phyloP scores from a whole-genome alignment of 2,797 vertebrate genomes.

The Knipowitschia caucasica region DNA sequence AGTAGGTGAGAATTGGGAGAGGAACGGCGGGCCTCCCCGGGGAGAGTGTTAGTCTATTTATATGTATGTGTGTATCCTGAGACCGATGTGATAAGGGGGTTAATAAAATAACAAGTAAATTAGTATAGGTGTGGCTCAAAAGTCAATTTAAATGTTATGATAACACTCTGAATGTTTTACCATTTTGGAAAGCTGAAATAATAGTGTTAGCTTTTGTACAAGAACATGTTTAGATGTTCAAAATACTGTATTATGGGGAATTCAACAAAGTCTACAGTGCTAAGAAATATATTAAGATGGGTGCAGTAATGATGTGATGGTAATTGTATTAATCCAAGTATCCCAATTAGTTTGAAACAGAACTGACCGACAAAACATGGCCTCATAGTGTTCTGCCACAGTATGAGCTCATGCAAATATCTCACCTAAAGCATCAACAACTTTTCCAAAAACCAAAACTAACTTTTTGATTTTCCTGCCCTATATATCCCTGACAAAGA shows the following conservation, averaged over 20 bases:
- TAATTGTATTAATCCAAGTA: neutral
- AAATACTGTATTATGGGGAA: too few species aligned
- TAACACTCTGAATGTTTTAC: neutral
- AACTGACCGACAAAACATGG: neutral
- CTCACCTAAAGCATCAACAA: neutral
- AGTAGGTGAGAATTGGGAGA: slow-evolving; percentile 78
- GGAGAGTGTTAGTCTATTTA: slow-evolving; percentile 33
- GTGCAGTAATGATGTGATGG: too few species aligned
- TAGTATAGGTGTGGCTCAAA: slow-evolving; percentile 3
- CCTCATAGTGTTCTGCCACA: slow-evolving; percentile 1
- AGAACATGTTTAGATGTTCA: too few species aligned
- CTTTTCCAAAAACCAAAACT: neutral
- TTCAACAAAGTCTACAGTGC: too few species aligned
- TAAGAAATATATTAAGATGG: too few species aligned
- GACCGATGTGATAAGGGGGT: slow-evolving; percentile 2
- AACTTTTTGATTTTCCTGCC: neutral
- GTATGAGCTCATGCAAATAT: slow-evolving; percentile 2
- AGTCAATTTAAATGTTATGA: neutral
- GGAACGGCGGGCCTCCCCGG: slow-evolving; percentile 60
- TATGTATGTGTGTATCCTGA: slow-evolving; percentile 14
- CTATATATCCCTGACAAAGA: neutral
- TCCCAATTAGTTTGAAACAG: neutral
- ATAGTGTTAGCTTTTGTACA: too few species aligned
- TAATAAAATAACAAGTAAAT: slow-evolving; percentile 8
- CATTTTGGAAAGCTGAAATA: neutral